Percentiles rank a stretch among this genome's conserved stretches.
phyloP scores from a whole-genome alignment of 2,113 vertebrate species.

The Apus apus region DNA sequence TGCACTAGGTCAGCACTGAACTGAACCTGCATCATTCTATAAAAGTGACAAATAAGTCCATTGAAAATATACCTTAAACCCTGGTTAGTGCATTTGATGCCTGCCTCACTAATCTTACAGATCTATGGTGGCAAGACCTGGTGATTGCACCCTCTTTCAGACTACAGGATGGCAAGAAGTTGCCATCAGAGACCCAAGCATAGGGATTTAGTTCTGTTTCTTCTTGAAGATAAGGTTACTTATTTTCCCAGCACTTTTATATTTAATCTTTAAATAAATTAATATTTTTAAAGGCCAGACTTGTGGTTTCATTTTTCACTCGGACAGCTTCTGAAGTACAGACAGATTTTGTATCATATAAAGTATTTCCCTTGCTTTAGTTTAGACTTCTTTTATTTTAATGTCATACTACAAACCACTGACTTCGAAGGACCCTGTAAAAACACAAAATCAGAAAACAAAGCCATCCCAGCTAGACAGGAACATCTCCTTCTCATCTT shows the following conservation, averaged over 20 bases:
- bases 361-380: constrained; percentile 1
- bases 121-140: constrained; percentile 14
- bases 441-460: background rate
- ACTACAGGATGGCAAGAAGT: constrained; percentile 10
- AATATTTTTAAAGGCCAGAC: constrained; percentile 81
- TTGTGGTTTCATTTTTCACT: constrained; percentile 76
- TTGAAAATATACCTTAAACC: background rate
- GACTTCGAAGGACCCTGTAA: background rate
- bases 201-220: background rate
- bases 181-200: background rate
- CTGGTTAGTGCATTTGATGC: background rate
- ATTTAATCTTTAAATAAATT: constrained; percentile 74
- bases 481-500: background rate
- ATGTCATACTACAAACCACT: background rate
- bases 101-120: constrained; percentile 1
- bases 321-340: constrained; percentile 74
- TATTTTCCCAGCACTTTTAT: constrained; percentile 24
- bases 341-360: constrained; percentile 63
- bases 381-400: constrained; percentile 40
- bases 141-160: background rate
- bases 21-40: background rate
- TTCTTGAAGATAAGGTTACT: constrained; percentile 51
- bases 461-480: background rate
- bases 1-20: background rate
- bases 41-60: background rate